These are phyloP conservation scores for Etheostoma spectabile DNA, from an alignment of 2,113 vertebrate genomes.

Conservation along the genomic window DNA sequence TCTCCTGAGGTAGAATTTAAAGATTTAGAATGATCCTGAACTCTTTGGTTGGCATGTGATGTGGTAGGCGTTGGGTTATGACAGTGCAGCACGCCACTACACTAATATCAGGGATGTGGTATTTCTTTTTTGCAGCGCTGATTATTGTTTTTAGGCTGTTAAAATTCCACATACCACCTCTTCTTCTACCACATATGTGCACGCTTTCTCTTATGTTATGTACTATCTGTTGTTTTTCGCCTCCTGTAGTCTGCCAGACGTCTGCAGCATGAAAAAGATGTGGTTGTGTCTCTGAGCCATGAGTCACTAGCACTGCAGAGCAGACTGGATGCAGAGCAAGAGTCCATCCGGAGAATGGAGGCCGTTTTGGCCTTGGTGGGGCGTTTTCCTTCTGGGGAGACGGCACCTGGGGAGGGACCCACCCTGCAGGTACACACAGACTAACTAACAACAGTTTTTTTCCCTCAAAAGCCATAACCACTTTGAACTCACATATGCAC, in stretches of 20 bases:
- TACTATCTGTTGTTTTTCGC: not conserved
- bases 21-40: not conserved
- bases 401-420: conserved; percentile 75
- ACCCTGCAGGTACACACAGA: conserved; percentile 67
- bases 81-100: not conserved
- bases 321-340: conserved; percentile 87
- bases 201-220: not conserved
- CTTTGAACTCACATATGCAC: too few relatives aligned
- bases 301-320: conserved; percentile 89
- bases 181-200: not conserved
- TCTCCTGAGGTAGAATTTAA: not conserved
- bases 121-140: not conserved
- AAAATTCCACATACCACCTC: not conserved
- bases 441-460: too few relatives aligned
- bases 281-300: conserved; percentile 92
- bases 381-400: conserved; percentile 87
- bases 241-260: conserved; percentile 89
- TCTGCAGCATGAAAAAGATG: conserved; percentile 94
- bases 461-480: too few relatives aligned
- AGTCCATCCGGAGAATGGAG: conserved; percentile 88
- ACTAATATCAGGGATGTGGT: not conserved
- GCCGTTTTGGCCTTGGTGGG: conserved; percentile 92
- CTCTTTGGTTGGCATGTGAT: not conserved
- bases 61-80: not conserved
- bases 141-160: not conserved